Base-by-base conservation (phyloP, 2,113 vertebrate genomes). In the Zapornia atra region DNA sequence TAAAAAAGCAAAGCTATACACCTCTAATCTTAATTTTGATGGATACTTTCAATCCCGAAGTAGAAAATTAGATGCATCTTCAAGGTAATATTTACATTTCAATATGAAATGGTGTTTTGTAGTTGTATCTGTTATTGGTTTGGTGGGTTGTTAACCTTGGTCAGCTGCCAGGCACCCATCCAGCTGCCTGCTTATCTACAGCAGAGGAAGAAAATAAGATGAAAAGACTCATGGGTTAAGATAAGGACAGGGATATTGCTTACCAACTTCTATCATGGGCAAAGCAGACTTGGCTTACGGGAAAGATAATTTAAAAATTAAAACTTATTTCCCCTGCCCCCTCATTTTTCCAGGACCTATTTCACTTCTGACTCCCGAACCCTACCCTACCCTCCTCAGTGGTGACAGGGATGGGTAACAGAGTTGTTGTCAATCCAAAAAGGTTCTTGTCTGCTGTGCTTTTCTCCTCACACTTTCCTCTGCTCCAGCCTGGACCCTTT, bases 1-100 rank as follows among this genome's bases (percentile, higher is more conserved):
- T 21, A 12, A 10, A 22, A 1, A 4, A 46, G 60, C 77, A 79
- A 88, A 94, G 78, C 71, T 87, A 33, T 65, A 42, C 24, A 29
- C 38, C 82, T 71, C 29, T 86, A 80, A 86, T 88, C 65, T 57
- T 92, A 82, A 86, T 86, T 96, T 78, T 89, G 80, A 94, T 91
- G 82, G 83, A 87, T 86, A 70, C 96, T 76, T 91, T 96, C 60
- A 80, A 90, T 96, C 46, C 48, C 59, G 61, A 76, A 92, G 48
- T 66, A 92, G 86, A 69, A 95, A 94, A 87, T 82, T 76, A 40
- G 59, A 82, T 90, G 80, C 5, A 12, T 91, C 94, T 77, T 57
- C 54, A 90, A 61, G 34, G 51, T 38, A 80, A 61, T 8, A 15
- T 38, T 90, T 77, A 92, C 88, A 66, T 77, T 75, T 48, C 93